These are phyloP conservation scores for Holothuria leucospilota DNA, from an alignment of 53 echinoderm and acorn worm species.

Conservation along the genomic window DNA sequence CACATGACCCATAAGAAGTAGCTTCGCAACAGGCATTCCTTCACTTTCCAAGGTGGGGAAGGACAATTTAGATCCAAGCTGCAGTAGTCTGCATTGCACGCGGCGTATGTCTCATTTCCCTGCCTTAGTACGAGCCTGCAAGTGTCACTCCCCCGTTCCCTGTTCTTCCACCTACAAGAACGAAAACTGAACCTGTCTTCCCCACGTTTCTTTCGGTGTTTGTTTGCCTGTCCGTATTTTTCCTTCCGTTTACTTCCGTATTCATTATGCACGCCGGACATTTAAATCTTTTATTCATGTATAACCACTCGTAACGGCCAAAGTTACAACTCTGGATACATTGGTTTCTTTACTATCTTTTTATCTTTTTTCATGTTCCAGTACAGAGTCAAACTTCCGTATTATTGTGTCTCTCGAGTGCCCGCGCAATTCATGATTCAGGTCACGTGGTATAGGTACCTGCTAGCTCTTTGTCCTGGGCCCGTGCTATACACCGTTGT, in stretches of 20 bases:
- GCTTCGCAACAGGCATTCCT: too few relatives aligned
- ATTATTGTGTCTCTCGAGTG: constrained; percentile 16
- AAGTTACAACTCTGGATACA: not conserved
- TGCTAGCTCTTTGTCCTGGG: not conserved
- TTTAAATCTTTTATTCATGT: constrained; percentile 42
- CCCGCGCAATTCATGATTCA: constrained; percentile 24
- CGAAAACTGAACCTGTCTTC: too few relatives aligned
- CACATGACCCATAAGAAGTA: too few relatives aligned
- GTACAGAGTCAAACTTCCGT: constrained; percentile 19
- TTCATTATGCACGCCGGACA: constrained; percentile 37
- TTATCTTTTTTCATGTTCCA: not conserved
- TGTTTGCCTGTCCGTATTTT: not conserved
- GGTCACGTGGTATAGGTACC: constrained; percentile 27
- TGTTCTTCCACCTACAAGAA: too few relatives aligned
- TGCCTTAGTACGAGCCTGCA: too few relatives aligned
- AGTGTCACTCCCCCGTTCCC: too few relatives aligned
- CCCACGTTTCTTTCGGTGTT: too few relatives aligned
- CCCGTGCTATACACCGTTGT: too few relatives aligned
- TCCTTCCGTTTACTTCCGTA: not conserved
- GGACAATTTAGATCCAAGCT: too few relatives aligned
- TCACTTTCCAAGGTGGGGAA: too few relatives aligned
- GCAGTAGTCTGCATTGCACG: too few relatives aligned
- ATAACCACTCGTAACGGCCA: constrained; percentile 4
- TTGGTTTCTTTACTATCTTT: constrained; percentile 10
- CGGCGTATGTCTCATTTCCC: too few relatives aligned